Base-by-base conservation (phyloP, 2,888 invertebrate species). In the Sinotaia quadrata region DNA sequence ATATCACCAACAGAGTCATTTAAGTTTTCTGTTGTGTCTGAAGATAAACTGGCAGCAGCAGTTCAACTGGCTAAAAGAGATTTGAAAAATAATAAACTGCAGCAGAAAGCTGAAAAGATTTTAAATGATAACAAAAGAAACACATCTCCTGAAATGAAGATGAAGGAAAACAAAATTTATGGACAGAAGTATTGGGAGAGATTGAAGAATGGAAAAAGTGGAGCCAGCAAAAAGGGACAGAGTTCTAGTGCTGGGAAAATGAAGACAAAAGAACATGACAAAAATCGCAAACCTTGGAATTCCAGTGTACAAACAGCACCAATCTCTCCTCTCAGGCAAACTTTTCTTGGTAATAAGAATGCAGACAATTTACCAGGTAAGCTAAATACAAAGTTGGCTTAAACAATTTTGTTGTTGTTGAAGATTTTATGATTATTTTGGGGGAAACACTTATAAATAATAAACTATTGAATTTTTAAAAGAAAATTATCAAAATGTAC, bases 61-160 rank as follows among this genome's bases (percentile, higher is more conserved):
- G 79, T 85, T 4, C 78, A 79, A 56, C 72, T 86, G 56, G 86
- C 84, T 5, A 77, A 80, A 71, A 60, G 84, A 63, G 85, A 86
- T 68, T 49, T 86, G 34, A 81, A 81, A 65, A 84, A 80, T 62
- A 77, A 80, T 57, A 81, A 72, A 51, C 75, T 79, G n/a, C 75
- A 77, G 34, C 59, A 56, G 66, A 67, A 52, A 44, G 58, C 7
- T 47, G 47, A 21, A 21, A 18, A 47, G 24, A 7, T 21, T n/a
- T 7, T 7, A 12, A 24, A 47, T 4, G 47, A 47, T 34, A 74
- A 70, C 47, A 68, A 74, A 44, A 4, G 74, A 76, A 8, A 77
- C 77, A 24, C 76, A 78, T 49, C 33, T 72, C 29, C 21, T 57
- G n/a, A n/a, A n/a, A n/a, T n/a, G n/a, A n/a, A n/a, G n/a, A n/a